Evolutionary conservation across 2,113 vertebrate species (phyloP).

Genomic region (Crypturellus undulatus): DNA sequence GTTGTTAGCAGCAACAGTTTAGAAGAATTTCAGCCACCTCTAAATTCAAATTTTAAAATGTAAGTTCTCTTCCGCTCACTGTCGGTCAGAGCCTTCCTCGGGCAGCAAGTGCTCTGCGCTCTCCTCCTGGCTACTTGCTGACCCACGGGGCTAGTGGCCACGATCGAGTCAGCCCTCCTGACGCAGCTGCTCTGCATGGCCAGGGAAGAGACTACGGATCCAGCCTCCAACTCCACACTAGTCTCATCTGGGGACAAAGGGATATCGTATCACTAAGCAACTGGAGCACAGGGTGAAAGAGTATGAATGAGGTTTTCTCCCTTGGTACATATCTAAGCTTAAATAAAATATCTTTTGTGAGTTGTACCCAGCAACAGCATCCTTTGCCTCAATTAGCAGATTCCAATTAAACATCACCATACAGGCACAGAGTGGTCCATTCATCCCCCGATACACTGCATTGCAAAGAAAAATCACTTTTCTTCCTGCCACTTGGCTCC

Average conservation of each 20-base stretch:
- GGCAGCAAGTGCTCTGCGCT: neutral
- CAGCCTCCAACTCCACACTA: neutral
- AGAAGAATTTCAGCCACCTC: neutral
- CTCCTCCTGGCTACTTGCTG: fast-evolving
- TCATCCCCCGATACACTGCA: fast-evolving
- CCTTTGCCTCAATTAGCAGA: neutral
- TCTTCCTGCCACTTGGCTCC: neutral
- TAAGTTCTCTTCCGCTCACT: neutral
- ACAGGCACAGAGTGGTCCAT: fast-evolving
- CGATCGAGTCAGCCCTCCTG: neutral
- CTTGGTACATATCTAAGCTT: fast-evolving
- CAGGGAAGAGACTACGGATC: neutral
- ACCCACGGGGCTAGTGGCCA: fast-evolving
- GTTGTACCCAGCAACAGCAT: neutral
- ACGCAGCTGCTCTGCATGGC: neutral
- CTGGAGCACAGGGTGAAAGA: neutral
- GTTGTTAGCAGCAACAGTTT: neutral
- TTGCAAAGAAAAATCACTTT: neutral
- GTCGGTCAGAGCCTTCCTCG: neutral
- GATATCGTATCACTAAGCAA: neutral
- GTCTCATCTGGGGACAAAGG: neutral
- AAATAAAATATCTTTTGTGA: neutral
- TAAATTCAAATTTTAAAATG: neutral
- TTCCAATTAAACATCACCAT: neutral
- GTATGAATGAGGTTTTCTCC: neutral